A percentile compares a stretch with the other conserved stretches of the same genome.
Conservation (phyloP, 2,797 vertebrate genomes). For the Fistularia tabacaria region DNA sequence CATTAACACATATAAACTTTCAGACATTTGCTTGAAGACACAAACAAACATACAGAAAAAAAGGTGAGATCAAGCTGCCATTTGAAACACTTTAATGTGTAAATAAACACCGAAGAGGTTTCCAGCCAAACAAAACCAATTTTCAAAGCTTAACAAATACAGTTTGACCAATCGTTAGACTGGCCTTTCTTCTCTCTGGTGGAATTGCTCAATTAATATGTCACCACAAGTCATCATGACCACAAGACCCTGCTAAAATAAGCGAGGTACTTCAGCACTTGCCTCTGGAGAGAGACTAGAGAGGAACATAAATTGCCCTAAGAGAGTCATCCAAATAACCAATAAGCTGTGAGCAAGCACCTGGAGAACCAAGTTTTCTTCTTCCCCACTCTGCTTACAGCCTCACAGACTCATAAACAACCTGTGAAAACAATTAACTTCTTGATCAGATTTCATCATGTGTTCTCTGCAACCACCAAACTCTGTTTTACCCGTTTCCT, state of each 20-base stretch:
- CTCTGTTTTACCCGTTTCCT: conserved; percentile 5
- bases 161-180: conserved; percentile 35
- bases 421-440: conserved; percentile 64
- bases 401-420: conserved; percentile 36
- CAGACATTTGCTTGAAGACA: conserved; percentile 2
- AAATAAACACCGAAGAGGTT: conserved; percentile 60
- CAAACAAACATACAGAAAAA: conserved; percentile 11
- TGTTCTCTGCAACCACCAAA: conserved; percentile 13
- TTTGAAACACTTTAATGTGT: conserved; percentile 47
- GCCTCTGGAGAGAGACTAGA: conserved; percentile 49
- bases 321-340: conserved; percentile 67
- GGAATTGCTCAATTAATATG: conserved; percentile 69
- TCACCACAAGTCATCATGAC: conserved; percentile 68
- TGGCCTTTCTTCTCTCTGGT: conserved; percentile 54
- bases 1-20: conserved; percentile 6
- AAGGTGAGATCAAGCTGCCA: conserved; percentile 22
- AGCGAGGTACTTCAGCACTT: conserved; percentile 59
- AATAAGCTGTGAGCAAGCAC: conserved; percentile 65
- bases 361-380: conserved; percentile 56
- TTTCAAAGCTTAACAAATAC: conserved; percentile 58
- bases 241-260: conserved; percentile 60
- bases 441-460: conserved; percentile 54
- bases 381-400: conserved; percentile 37
- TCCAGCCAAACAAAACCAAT: conserved; percentile 64
- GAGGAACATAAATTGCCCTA: conserved; percentile 61